Conservation (phyloP, 2,888 invertebrate species). For the Pherbina coryleti region DNA sequence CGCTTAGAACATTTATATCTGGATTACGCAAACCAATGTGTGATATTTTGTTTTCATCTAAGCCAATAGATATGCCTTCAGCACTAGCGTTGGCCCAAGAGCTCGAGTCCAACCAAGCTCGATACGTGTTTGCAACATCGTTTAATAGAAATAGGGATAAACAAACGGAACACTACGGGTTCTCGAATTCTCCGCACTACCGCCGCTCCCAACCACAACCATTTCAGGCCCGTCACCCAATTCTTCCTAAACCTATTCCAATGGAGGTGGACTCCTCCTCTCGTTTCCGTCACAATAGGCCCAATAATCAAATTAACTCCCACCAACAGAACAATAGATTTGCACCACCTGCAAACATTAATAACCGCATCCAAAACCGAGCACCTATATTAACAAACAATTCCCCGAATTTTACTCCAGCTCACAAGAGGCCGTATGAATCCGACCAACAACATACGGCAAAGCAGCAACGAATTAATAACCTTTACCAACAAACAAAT, state of each 20-base stretch:
- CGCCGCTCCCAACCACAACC: background rate
- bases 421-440: constrained; percentile 16
- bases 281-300: background rate
- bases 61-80: constrained; percentile 4
- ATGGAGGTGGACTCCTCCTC: background rate
- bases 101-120: no score
- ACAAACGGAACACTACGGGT: background rate
- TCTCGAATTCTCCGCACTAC: background rate
- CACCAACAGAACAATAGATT: background rate
- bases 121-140: no score
- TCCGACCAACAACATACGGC: background rate
- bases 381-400: background rate
- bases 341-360: background rate
- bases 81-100: constrained; percentile 4
- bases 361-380: background rate
- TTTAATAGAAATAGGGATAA: background rate
- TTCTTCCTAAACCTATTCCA: background rate
- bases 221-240: background rate
- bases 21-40: no score
- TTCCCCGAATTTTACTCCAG: background rate
- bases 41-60: constrained; percentile 15
- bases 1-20: no score
- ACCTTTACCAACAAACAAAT: background rate
- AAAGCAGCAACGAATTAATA: constrained; percentile 29
- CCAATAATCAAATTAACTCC: background rate